Evolutionary conservation across 1,140 invertebrate genomes (phyloP), one percentile per base, ranked within the genome.

Genomic region (Asobara japonica): DNA sequence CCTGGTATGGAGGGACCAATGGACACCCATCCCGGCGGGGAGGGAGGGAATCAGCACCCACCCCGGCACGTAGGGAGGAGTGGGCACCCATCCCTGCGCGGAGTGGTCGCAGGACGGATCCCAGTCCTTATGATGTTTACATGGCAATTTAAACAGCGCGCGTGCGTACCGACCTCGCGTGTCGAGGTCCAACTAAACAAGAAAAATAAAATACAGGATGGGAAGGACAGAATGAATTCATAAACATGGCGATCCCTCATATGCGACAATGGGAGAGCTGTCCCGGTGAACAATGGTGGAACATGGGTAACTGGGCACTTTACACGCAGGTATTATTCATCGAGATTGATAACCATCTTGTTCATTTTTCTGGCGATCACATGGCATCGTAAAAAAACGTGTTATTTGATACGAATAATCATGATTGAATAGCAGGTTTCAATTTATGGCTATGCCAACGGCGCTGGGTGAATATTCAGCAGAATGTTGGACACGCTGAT

Each of bases 321-420:
- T 79, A 77, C 77, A 77, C 77, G 74, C 77, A 76, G 73, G 79
- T 80, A 78, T 8, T 38, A 80, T 77, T 79, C 73, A 80, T 30
- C 56, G 60, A 16, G 29, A 18, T 16, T 18, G 79, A 80, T 80
- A 80, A 51, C 25, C 45, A 80, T 80, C 79, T 79, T 51, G 45
- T 71, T 67, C 71, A 33, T 7, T 65, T 33, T 64, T 69, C 72
- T 78, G 77, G 74, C 76, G 78, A n/a, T n/a, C n/a, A n/a, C n/a
- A n/a, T n/a, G n/a, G n/a, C n/a, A n/a, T n/a, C n/a, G n/a, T n/a
- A n/a, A n/a, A n/a, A n/a, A n/a, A n/a, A n/a, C n/a, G n/a, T n/a
- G n/a, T n/a, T n/a, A n/a, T n/a, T n/a, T n/a, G n/a, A n/a, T n/a
- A n/a, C n/a, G n/a, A n/a, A n/a, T n/a, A n/a, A n/a, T n/a, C n/a